A percentile compares a stretch with the other conserved stretches of the same genome.
Evolutionary conservation across 2,113 vertebrate species (phyloP).

Genomic region (Labeo catla): DNA sequence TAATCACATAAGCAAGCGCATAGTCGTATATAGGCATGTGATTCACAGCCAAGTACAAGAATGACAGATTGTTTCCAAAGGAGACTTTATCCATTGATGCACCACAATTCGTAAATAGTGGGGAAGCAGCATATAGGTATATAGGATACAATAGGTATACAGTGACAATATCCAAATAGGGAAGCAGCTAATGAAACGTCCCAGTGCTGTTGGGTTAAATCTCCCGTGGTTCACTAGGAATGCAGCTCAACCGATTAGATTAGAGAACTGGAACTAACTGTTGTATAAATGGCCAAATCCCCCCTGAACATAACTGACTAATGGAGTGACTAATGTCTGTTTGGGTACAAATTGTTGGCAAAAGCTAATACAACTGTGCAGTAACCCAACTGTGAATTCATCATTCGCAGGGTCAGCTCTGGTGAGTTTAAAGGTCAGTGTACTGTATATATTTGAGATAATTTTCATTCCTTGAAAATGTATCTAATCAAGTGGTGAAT

Average conservation of each 20-base stretch:
- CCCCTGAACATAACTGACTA: not conserved
- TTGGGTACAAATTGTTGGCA: not conserved
- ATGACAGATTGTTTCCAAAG: not conserved
- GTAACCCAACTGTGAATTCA: not conserved
- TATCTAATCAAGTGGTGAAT: not conserved
- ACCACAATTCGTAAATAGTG: not conserved
- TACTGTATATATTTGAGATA: not conserved
- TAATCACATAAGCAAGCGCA: not conserved
- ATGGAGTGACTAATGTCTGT: slow-evolving; percentile 31
- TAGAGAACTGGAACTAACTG: not conserved
- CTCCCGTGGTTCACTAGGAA: not conserved
- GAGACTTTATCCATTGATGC: not conserved
- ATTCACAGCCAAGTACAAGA: not conserved
- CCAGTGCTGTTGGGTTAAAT: slow-evolving; percentile 1
- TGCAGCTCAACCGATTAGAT: not conserved
- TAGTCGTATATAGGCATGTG: not conserved
- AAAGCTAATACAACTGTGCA: not conserved
- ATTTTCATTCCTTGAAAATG: not conserved
- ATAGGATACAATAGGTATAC: too few relatives aligned
- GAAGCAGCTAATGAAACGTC: not conserved
- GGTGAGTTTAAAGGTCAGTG: slow-evolving; percentile 8
- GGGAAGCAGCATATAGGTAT: too few relatives aligned
- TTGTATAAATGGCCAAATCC: not conserved
- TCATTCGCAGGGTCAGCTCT: not conserved
- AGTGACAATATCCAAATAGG: not conserved